phyloP scores from a whole-genome alignment of 1,140 invertebrate genomes.

The Rhizoglyphus robini region DNA sequence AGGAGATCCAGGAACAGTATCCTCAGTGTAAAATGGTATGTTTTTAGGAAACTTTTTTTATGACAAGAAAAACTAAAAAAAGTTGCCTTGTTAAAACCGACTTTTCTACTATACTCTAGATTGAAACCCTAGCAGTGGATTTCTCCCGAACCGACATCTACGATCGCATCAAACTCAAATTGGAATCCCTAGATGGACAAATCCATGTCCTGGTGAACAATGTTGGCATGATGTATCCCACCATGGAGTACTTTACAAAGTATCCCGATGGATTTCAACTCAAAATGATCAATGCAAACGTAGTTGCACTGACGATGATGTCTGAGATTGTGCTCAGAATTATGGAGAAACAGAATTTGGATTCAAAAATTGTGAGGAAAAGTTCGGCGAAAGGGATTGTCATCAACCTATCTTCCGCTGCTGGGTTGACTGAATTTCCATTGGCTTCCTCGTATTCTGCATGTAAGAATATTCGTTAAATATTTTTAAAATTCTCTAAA shows the following conservation, averaged over 20 bases:
- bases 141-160: too few relatives aligned
- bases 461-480: too few relatives aligned
- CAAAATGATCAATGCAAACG: not conserved
- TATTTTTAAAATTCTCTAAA: too few relatives aligned
- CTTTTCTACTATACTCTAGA: too few relatives aligned
- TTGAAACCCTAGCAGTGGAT: too few relatives aligned
- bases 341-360: not conserved
- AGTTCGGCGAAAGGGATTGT: not conserved
- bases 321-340: not conserved
- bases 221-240: slow-evolving; percentile 20
- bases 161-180: not conserved
- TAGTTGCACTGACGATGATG: not conserved
- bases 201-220: slow-evolving; percentile 20
- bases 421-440: not conserved
- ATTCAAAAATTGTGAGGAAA: too few relatives aligned
- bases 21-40: too few relatives aligned
- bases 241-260: slow-evolving; percentile 13
- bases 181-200: slow-evolving; percentile 32
- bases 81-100: too few relatives aligned
- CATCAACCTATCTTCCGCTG: not conserved
- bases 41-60: too few relatives aligned
- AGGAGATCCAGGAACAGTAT: too few relatives aligned
- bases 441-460: not conserved
- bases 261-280: not conserved
- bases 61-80: too few relatives aligned